Base-by-base conservation (phyloP, 2,888 invertebrate species). In the Eutolmus rufibarbis region DNA sequence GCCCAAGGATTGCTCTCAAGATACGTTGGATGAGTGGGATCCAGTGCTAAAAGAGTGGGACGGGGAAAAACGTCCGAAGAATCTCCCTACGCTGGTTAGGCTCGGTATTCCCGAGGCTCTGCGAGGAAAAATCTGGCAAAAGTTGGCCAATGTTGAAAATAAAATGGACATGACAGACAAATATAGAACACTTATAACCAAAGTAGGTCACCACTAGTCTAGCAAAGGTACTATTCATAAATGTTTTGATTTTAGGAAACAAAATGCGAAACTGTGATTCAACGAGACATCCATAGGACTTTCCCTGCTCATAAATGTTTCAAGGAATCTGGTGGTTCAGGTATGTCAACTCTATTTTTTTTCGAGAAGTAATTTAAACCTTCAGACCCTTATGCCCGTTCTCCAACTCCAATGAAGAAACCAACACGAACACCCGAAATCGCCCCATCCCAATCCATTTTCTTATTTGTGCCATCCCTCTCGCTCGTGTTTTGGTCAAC, bases 241-340 rank as follows among this genome's bases (percentile, higher is more conserved):
- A 14, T 82, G 0, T 46, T 37, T 87, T 89, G n/a, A 89, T 91
- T 19, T 90, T 1, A 98, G 97, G 98, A 99, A 89, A 98, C 98
- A 90, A 95, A 96, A 85, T 98, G 97, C 92, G 99, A 99, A 92
- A 96, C 97, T 90, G 97, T 98, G 88, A 99, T 99, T 91, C 96
- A 97, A 90, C 94, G 99, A 86, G 99, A 99, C 93, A 98, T 99
- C 89, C 98, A 98, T 89, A 95, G 99, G 90, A 99, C 99, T 46
- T 99, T 99, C 94, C 99, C 99, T 12, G 99, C 99, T 46, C 99
- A 99, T 93, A 98, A 99, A 91, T 98, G 96, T 93, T 99, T 99
- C 94, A 97, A 97, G 92, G 98, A 98, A 93, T 96, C 96, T 37
- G 98, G 98, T 76, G 99, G 98, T 12, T 93, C 92, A 78, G 90